Conservation (phyloP, 2,797 vertebrate species). For the Leptatherina wallacei region DNA sequence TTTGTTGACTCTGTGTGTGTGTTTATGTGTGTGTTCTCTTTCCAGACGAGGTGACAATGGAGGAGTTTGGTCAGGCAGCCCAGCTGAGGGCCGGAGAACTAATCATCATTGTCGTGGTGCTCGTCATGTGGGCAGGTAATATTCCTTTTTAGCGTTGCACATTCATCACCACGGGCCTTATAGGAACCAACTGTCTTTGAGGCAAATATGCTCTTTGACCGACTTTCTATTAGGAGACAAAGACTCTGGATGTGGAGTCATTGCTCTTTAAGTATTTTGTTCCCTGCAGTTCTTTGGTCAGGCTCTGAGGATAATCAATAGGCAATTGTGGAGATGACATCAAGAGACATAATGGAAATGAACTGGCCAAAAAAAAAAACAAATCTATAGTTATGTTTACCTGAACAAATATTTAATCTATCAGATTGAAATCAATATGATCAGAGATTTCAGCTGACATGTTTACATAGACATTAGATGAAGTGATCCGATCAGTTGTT, state of each 20-base stretch:
- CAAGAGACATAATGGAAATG: not conserved
- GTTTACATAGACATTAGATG: too few species aligned
- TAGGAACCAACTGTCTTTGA: constrained; percentile 20
- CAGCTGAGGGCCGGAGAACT: constrained; percentile 93
- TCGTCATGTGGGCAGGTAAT: constrained; percentile 98
- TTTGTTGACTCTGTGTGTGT: constrained; percentile 44
- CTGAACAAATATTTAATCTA: too few species aligned
- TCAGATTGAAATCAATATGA: too few species aligned
- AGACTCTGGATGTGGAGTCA: not conserved
- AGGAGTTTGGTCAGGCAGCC: constrained; percentile 88
- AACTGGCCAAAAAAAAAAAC: not conserved
- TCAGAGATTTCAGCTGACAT: too few species aligned
- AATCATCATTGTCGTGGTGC: constrained; percentile 95
- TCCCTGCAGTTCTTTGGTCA: constrained; percentile 12
- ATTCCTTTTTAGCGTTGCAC: constrained; percentile 21
- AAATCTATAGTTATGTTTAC: too few species aligned
- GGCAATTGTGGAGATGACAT: constrained; percentile 1
- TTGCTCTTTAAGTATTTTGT: constrained; percentile 18
- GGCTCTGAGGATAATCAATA: constrained; percentile 4
- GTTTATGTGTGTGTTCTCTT: constrained; percentile 29
- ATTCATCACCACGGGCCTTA: constrained; percentile 45
- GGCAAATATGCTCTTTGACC: constrained; percentile 36
- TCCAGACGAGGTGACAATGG: constrained; percentile 93
- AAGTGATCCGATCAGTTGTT: too few species aligned
- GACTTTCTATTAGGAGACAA: constrained; percentile 29